Evolutionary conservation across 2,888 invertebrate species (phyloP), one percentile per base, ranked within the genome.

Genomic region (Cataglyphis albicans): DNA sequence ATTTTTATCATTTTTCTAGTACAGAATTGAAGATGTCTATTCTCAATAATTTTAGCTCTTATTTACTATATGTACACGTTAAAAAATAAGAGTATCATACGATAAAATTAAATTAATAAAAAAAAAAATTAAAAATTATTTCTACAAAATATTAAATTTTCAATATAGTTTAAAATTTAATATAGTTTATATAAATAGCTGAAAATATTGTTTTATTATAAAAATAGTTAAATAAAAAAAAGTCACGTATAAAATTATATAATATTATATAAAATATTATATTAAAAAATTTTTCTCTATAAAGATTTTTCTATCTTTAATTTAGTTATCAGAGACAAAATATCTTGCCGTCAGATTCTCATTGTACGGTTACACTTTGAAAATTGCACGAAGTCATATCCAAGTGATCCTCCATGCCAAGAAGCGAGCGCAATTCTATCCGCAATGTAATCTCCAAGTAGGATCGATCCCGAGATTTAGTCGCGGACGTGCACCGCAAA

Each of bases 341-440:
- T 15, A 4, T 9, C 9, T 72, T 25, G 12, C 12, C 7, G 12
- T 15, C 52, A 21, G 35, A 38, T 68, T 76, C 21, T 52, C 70
- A 38, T 9, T n/a, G 25, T 32, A n/a, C 21, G 38, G n/a, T 57
- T 59, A 32, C 32, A 4, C 7, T 12, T 29, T 35, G 44, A n/a
- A 41, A 70, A 68, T 15, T 70, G 70, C 32, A 25, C 18, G 0
- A 59, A 57, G 7, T 70, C 41, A 25, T 25, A 52, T 38, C 15
- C 57, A 72, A 59, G 59, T 78, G 70, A 70, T 57, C 57, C 32
- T 55, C 32, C 68, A 52, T 55, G 52, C 21, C 78, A 44, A 72
- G 72, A 59, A 80, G 18, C 25, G 18, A 68, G 18, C 12, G 70
- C 70, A 59, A 78, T 59, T 32, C 35, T 70, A 78, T 78, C 21